phyloP scores from a whole-genome alignment of 1,140 invertebrate species.

The Pseudomyrmex concolor region DNA sequence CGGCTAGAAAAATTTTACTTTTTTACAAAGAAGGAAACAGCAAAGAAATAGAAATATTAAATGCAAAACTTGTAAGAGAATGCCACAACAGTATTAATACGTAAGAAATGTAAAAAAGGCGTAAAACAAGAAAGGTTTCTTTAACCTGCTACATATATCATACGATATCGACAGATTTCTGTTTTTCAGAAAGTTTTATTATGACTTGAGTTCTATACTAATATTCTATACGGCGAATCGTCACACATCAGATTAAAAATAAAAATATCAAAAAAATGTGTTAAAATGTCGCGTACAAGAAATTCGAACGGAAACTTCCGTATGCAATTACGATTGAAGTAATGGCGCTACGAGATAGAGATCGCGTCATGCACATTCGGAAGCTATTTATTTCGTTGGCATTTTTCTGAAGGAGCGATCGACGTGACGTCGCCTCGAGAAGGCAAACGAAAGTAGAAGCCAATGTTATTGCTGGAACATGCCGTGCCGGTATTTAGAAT shows the following conservation, averaged over 20 bases:
- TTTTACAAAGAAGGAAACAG: not conserved
- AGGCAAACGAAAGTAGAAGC: not conserved
- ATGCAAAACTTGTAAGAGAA: not conserved
- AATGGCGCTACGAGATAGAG: constrained; percentile 13
- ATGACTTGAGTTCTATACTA: not conserved
- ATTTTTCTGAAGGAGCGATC: not conserved
- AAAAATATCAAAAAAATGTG: constrained; percentile 18
- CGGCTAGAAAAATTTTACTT: not conserved
- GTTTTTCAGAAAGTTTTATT: constrained; percentile 2
- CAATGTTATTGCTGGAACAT: constrained; percentile 38
- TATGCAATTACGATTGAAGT: constrained; percentile 13
- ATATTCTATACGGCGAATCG: not conserved
- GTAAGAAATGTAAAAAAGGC: constrained; percentile 26
- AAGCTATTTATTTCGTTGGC: constrained; percentile 29
- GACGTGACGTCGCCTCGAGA: not conserved
- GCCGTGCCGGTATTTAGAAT: constrained; percentile 47
- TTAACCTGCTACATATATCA: constrained; percentile 31
- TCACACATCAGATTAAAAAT: not conserved
- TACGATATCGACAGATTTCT: constrained; percentile 23
- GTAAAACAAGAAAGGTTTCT: constrained; percentile 51
- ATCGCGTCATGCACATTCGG: constrained; percentile 7
- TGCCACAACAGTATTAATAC: constrained; percentile 18
- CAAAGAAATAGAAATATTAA: not conserved
- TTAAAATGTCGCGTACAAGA: not conserved
- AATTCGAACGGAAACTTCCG: not conserved